Evolutionary conservation across 2,113 vertebrate genomes (phyloP), one percentile per base, ranked within the genome.

Genomic region (Candoia aspera): DNA sequence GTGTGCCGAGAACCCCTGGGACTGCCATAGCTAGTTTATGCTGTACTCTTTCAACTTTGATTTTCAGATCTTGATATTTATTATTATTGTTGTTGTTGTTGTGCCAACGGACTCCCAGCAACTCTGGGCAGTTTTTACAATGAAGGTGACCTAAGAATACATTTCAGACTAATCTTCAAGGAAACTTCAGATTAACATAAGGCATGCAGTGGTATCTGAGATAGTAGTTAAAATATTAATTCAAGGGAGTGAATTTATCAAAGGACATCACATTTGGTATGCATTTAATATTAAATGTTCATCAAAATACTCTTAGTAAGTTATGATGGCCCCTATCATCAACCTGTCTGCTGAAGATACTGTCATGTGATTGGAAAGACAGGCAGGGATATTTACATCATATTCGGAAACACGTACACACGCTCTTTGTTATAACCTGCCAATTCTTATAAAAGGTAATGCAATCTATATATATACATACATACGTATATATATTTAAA

Each of bases 141-240:
- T 93, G 93, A 97, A 96, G 92, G 92, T 96, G 95, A 97, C 90
- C 92, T 83, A 86, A 87, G 49, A 94, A 85, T 87, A 42, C 0
- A 62, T 90, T 55, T 90, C 93, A 89, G 93, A 91, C 93, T 95
- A 96, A 96, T 95, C 89, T 73, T 59, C 85, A 23, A 94, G 64
- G 55, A 93, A 68, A 37, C 88, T 42, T 93, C 91, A 90, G 19
- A 95, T 96, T 93, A 95, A 89, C 57, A 93, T 53, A 95, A 94
- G 29, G 46, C 86, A 89, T 73, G 95, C 94, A 84, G 95, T 95
- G 95, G 95, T 94, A 90, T 89, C 93, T 57, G 92, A 96, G 96
- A 97, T 94, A 96, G 95, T 95, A 97, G 94, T 90, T 88, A 96
- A 96, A 93, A 96, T 97, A 97, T 93, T 94, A 96, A 97, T 95